These are phyloP conservation scores for Lichenostomus cassidix DNA, from an alignment of 2,113 vertebrate genomes.

Conservation along the genomic window DNA sequence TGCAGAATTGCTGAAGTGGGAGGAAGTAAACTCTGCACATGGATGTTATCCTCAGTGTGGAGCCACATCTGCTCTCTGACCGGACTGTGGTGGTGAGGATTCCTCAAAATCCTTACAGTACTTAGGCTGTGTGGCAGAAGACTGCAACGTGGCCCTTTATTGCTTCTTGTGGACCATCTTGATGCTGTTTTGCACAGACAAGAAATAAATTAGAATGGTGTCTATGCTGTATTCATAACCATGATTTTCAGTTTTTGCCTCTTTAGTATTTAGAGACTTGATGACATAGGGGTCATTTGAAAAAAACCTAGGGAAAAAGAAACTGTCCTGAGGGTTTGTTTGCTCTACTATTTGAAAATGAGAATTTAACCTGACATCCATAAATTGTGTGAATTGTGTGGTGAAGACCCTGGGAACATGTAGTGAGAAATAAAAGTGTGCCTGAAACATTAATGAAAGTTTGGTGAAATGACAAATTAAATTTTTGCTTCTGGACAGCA, in stretches of 20 bases:
- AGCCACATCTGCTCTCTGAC: not conserved
- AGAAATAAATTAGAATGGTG: not conserved
- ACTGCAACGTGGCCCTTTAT: not conserved
- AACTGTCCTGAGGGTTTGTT: not conserved
- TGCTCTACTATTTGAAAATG: not conserved
- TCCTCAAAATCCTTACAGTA: not conserved
- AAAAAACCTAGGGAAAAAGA: not conserved
- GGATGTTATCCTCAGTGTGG: fast-evolving
- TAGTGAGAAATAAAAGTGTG: not conserved
- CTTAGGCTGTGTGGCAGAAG: not conserved
- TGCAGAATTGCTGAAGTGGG: not conserved
- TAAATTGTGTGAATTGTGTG: not conserved
- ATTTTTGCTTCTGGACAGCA: not conserved
- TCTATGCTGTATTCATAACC: not conserved
- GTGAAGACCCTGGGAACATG: not conserved
- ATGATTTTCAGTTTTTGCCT: not conserved
- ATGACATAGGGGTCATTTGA: not conserved
- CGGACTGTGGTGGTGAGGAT: not conserved
- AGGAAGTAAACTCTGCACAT: not conserved
- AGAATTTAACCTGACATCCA: not conserved
- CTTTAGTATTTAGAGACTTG: not conserved
- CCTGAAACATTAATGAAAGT: not conserved
- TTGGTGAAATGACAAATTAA: conserved; percentile 1
- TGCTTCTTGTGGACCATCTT: not conserved
- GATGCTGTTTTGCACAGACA: not conserved